Evolutionary conservation across 2,888 invertebrate genomes (phyloP).

Genomic region (Cremastinae sp.): DNA sequence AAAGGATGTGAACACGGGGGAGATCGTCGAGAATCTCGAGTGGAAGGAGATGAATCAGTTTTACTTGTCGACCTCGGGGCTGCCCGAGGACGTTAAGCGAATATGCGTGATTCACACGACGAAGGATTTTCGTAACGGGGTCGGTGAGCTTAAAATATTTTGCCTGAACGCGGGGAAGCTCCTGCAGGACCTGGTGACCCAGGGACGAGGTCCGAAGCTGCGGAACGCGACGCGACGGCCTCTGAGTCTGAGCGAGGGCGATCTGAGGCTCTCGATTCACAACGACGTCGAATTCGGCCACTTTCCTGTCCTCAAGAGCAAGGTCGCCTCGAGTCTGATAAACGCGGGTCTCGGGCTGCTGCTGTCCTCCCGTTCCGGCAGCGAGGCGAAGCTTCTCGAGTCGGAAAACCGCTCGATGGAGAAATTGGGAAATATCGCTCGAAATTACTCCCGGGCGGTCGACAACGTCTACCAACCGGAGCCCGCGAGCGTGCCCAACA

Average conservation of each 20-base stretch:
- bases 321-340: conserved; percentile 67
- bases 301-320: conserved; percentile 65
- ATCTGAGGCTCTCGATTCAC: conserved; percentile 74
- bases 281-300: conserved; percentile 61
- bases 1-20: conserved; percentile 82
- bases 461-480: conserved; percentile 76
- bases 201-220: conserved; percentile 78
- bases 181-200: conserved; percentile 80
- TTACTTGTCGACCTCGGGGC: conserved; percentile 81
- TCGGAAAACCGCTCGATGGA: conserved; percentile 60
- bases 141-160: conserved; percentile 82
- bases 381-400: conserved; percentile 69
- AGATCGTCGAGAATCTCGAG: conserved; percentile 82
- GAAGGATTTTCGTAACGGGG: conserved; percentile 82
- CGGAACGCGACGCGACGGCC: conserved; percentile 66
- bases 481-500: conserved; percentile 66
- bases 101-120: conserved; percentile 84
- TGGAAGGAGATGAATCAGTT: conserved; percentile 85
- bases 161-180: conserved; percentile 81
- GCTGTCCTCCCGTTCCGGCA: conserved; percentile 66
- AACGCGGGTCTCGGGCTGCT: conserved; percentile 71
- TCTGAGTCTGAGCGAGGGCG: conserved; percentile 82
- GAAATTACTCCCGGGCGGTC: conserved; percentile 64
- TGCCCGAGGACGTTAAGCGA: conserved; percentile 82
- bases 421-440: conserved; percentile 57